phyloP scores from a whole-genome alignment of 2,113 vertebrate genomes.

The Murina feae region DNA sequence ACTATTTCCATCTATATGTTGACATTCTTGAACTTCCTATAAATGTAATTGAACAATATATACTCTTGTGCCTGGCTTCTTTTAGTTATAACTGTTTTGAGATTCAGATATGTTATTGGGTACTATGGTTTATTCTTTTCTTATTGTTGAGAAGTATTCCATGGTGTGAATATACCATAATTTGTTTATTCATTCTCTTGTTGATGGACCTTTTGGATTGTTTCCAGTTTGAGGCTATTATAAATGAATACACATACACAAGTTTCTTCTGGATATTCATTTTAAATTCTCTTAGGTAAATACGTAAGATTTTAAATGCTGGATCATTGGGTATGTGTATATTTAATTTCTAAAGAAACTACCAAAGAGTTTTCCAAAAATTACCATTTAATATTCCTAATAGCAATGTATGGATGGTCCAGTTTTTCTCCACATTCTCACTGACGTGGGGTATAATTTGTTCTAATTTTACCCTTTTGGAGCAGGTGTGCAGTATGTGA shows the following conservation, averaged over 20 bases:
- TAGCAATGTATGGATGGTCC: background rate
- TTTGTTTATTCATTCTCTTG: background rate
- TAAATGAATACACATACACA: background rate
- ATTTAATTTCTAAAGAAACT: conserved; percentile 10
- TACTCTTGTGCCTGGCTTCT: background rate
- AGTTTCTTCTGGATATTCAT: background rate
- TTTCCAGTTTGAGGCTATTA: background rate
- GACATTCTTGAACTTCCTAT: background rate
- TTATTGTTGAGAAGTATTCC: background rate
- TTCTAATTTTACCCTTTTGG: background rate
- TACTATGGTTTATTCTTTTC: background rate
- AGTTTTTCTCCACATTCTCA: background rate
- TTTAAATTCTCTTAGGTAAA: conserved; percentile 7
- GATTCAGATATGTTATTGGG: background rate
- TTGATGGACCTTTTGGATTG: background rate
- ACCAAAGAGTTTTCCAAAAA: background rate
- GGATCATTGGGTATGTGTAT: background rate
- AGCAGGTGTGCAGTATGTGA: background rate
- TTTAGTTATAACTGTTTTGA: background rate
- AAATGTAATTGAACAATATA: conserved; percentile 6
- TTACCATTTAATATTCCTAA: background rate
- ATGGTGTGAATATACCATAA: background rate
- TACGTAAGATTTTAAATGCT: background rate
- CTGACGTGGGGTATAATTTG: background rate
- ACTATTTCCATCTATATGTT: background rate